These are phyloP conservation scores for Perognathus longimembris DNA, from an alignment of 2,113 vertebrate species.

Conservation along the genomic window DNA sequence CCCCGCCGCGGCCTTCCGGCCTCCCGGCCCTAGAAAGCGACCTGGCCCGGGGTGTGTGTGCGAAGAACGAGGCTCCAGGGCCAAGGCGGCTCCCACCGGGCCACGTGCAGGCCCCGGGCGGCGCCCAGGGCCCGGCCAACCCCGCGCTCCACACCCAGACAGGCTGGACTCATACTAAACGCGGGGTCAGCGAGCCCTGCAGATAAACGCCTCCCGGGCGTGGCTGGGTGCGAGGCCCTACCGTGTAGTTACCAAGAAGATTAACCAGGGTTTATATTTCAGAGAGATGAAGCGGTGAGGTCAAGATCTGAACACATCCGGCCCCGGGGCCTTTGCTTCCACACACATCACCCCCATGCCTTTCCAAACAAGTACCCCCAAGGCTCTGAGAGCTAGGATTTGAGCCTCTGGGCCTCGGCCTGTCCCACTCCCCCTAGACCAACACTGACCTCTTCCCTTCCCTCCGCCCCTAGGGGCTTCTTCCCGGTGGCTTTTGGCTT, in stretches of 20 bases:
- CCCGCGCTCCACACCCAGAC: background rate
- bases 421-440: background rate
- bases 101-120: background rate
- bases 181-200: background rate
- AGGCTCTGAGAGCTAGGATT: background rate
- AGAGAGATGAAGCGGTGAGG: background rate
- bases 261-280: background rate
- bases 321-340: background rate
- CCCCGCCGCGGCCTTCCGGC: background rate
- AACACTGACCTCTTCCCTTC: background rate
- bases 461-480: slow-evolving; percentile 87
- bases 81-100: background rate
- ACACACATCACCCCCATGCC: background rate
- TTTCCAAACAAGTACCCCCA: background rate
- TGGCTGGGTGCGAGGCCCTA: background rate
- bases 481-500: slow-evolving; percentile 91
- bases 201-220: background rate
- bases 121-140: background rate
- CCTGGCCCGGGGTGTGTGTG: background rate
- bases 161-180: background rate
- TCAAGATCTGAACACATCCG: background rate
- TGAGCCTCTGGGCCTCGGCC: background rate
- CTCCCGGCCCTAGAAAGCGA: background rate
- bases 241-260: too few species aligned
- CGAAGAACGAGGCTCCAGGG: background rate